Percentiles rank a stretch among this genome's conserved stretches.
phyloP scores from a whole-genome alignment of 2,113 vertebrate genomes.

The Tyto alba region DNA sequence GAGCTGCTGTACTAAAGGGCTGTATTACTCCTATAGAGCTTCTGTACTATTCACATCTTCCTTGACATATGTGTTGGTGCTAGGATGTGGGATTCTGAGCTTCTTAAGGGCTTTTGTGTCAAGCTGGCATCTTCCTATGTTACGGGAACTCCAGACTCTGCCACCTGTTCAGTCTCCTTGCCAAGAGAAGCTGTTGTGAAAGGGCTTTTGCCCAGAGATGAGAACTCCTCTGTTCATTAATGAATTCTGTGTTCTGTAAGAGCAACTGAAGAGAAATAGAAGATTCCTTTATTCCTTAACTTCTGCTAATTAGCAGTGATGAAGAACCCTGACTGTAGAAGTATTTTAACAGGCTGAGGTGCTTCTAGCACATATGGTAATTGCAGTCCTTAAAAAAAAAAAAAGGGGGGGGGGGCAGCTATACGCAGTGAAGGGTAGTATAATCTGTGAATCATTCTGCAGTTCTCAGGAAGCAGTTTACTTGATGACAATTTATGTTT shows the following conservation, averaged over 20 bases:
- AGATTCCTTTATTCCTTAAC: background rate
- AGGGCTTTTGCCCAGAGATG: slow-evolving; percentile 20
- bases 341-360: background rate
- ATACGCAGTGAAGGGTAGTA: background rate
- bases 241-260: background rate
- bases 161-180: slow-evolving; percentile 35
- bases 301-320: background rate
- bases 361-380: background rate
- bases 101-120: background rate
- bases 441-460: background rate
- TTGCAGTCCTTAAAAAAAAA: background rate
- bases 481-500: background rate
- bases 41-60: slow-evolving; percentile 11
- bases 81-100: slow-evolving; percentile 16
- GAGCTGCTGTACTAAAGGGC: background rate
- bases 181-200: slow-evolving; percentile 23
- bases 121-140: slow-evolving; percentile 13
- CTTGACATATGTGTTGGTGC: slow-evolving; percentile 31
- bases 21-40: background rate
- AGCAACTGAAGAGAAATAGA: slow-evolving; percentile 1
- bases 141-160: slow-evolving; percentile 39
- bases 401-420: no score
- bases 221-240: slow-evolving; percentile 33
- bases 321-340: background rate
- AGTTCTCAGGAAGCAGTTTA: background rate